A percentile compares a stretch with the other conserved stretches of the same genome.
phyloP scores from a whole-genome alignment of 2,797 vertebrate species.

The Tangara arthus region DNA sequence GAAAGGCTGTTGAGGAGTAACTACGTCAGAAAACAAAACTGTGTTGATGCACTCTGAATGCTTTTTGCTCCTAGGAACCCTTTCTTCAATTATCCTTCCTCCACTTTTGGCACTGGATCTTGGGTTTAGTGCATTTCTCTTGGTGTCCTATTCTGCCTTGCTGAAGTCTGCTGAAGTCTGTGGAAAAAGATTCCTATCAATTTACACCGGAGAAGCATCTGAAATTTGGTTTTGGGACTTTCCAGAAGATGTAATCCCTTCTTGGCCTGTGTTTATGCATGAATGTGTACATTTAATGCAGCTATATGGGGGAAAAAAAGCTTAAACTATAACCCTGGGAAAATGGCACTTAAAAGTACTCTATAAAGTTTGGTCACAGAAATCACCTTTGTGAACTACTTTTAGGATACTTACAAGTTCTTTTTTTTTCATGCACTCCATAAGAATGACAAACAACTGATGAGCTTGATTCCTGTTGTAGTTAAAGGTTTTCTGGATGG shows the following conservation, averaged over 20 bases:
- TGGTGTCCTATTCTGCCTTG: neutral
- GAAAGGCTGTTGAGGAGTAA: neutral
- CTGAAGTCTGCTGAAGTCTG: neutral
- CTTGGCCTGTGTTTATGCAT: neutral
- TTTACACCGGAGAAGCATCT: neutral
- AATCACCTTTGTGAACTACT: neutral
- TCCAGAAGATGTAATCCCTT: neutral
- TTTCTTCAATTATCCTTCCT: neutral
- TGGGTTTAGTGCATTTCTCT: neutral
- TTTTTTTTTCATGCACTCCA: constrained; percentile 99
- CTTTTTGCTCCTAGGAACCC: neutral
- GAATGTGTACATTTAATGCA: neutral
- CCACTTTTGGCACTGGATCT: neutral
- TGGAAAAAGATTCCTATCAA: neutral
- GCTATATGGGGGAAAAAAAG: neutral
- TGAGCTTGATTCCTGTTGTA: constrained; percentile 91
- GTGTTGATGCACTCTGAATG: neutral
- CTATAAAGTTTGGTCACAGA: neutral
- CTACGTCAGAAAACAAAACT: neutral
- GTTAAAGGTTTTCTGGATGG: constrained; percentile 98
- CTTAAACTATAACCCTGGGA: neutral
- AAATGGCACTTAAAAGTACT: neutral
- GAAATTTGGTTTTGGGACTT: neutral
- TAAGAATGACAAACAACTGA: constrained; percentile 91
- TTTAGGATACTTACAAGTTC: constrained; percentile 87